Evolutionary conservation across 92 coral and sea anemone species (phyloP).

Genomic region (Chrysogorgia sp.): DNA sequence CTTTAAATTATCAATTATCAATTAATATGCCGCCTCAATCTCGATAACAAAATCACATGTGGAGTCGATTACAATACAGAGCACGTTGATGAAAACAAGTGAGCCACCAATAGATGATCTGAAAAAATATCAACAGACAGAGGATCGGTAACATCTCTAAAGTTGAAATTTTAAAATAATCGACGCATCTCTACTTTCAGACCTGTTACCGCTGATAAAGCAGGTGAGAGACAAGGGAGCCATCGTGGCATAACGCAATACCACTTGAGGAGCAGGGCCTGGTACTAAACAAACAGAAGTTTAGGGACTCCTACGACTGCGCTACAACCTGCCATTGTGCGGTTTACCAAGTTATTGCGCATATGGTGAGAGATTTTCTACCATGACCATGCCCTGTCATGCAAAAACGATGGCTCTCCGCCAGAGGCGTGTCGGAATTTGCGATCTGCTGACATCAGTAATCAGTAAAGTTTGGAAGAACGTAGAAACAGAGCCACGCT

Average conservation of each 20-base stretch:
- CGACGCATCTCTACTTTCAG: slow-evolving; percentile 38
- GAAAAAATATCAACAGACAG: slow-evolving; percentile 43
- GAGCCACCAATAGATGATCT: slow-evolving; percentile 29
- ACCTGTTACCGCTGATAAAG: slow-evolving; percentile 9
- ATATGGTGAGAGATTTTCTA: slow-evolving; percentile 18
- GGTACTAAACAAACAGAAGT: slow-evolving; percentile 33
- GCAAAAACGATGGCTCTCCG: slow-evolving; percentile 38
- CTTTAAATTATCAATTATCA: too few relatives aligned
- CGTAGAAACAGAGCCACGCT: too few relatives aligned
- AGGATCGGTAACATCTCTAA: slow-evolving; percentile 15
- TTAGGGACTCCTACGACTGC: slow-evolving; percentile 12
- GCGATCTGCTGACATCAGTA: slow-evolving; percentile 39
- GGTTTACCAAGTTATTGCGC: slow-evolving; percentile 38
- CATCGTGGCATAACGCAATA: slow-evolving; percentile 39
- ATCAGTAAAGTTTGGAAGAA: slow-evolving; percentile 37
- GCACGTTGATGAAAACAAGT: not conserved
- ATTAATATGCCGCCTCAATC: too few relatives aligned
- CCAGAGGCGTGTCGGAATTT: slow-evolving; percentile 45
- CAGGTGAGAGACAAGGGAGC: slow-evolving; percentile 53
- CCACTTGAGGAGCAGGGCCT: slow-evolving; percentile 23
- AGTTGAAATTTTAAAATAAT: slow-evolving; percentile 33
- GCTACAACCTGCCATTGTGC: not conserved
- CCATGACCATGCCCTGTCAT: slow-evolving; percentile 12
- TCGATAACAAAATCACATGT: too few relatives aligned
- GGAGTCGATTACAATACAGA: too few relatives aligned